Conservation (phyloP, 2,113 vertebrate species). For the Sigmodon hispidus region DNA sequence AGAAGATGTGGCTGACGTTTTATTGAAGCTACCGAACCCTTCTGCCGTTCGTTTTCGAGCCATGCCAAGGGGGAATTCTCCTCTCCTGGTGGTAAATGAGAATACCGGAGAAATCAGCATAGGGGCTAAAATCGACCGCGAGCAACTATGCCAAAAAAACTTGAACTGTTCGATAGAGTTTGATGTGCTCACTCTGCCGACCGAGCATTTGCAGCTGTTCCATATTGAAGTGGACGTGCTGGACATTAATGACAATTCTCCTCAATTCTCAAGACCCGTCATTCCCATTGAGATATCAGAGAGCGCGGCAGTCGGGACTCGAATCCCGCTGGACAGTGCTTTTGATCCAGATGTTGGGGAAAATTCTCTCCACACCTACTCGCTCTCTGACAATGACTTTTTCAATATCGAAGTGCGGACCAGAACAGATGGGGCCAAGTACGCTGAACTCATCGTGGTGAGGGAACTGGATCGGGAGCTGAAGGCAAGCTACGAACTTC, state of each 20-base stretch:
- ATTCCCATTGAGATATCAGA: constrained; percentile 97
- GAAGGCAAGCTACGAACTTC: constrained; percentile 93
- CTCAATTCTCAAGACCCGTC: constrained; percentile 93
- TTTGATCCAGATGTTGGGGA: constrained; percentile 96
- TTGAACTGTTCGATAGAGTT: constrained; percentile 98
- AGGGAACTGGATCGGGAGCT: constrained; percentile 94
- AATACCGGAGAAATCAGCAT: constrained; percentile 96
- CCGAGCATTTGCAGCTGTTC: constrained; percentile 96
- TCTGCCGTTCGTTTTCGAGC: constrained; percentile 93
- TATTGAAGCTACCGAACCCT: constrained; percentile 91
- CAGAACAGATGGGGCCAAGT: constrained; percentile 95
- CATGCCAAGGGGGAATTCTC: constrained; percentile 92
- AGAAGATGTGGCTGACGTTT: constrained; percentile 92
- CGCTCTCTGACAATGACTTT: constrained; percentile 93
- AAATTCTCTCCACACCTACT: constrained; percentile 94
- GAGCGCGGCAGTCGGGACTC: constrained; percentile 95
- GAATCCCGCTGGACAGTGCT: constrained; percentile 95
- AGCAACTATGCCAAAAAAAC: constrained; percentile 96
- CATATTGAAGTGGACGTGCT: constrained; percentile 97
- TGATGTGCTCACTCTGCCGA: constrained; percentile 97
- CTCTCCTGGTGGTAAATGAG: constrained; percentile 92
- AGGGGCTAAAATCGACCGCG: constrained; percentile 94
- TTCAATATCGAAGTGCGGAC: constrained; percentile 95
- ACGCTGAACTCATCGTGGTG: constrained; percentile 95
- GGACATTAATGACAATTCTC: constrained; percentile 98